Evolutionary conservation across 2,113 vertebrate genomes (phyloP).

Genomic region (Anolis sagrei): DNA sequence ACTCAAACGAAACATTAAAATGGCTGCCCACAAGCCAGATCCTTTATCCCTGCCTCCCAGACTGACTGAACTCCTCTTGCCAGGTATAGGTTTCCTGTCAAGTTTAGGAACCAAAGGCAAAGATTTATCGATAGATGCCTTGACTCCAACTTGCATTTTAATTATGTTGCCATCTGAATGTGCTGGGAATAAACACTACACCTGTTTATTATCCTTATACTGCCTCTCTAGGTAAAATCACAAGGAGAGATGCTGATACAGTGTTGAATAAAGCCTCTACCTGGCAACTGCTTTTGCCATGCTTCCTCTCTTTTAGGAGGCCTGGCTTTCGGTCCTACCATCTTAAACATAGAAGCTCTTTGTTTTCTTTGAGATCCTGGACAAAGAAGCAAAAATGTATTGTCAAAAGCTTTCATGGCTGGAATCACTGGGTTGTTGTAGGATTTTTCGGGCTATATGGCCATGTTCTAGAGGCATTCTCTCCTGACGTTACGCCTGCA

Average conservation of each 20-base stretch:
- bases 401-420: too few relatives aligned
- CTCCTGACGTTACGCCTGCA: too few relatives aligned
- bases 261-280: background rate
- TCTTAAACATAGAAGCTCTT: background rate
- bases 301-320: background rate
- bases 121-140: conserved; percentile 74
- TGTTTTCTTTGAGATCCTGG: background rate
- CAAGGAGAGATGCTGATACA: accelerated
- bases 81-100: conserved; percentile 76
- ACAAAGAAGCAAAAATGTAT: too few relatives aligned
- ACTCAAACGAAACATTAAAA: conserved; percentile 79
- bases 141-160: conserved; percentile 67
- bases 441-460: too few relatives aligned
- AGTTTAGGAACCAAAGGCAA: conserved; percentile 70
- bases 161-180: conserved; percentile 46
- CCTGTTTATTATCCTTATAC: conserved; percentile 32
- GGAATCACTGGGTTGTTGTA: too few relatives aligned
- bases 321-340: too few relatives aligned
- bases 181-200: conserved; percentile 1
- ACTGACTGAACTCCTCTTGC: conserved; percentile 34
- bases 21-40: conserved; percentile 61
- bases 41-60: conserved; percentile 66
- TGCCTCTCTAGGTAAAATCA: background rate
- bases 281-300: background rate
- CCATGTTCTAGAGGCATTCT: too few relatives aligned